Evolutionary conservation across 1,140 invertebrate genomes (phyloP), one percentile per base, ranked within the genome.

Genomic region (Procambarus clarkii): DNA sequence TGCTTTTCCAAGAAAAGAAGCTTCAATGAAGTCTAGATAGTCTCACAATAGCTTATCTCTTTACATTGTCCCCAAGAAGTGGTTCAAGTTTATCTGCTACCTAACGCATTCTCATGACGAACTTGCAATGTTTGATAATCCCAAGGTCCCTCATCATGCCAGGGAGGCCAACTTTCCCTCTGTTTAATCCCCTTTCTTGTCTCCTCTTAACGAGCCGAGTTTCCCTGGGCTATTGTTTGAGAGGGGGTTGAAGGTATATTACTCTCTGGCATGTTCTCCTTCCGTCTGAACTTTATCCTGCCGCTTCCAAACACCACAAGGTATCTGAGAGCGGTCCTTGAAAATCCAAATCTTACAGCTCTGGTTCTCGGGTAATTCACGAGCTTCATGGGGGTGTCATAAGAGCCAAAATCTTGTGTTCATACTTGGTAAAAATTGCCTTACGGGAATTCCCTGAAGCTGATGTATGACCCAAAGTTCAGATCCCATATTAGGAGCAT

Each of bases 361-460:
- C 87, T 88, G 87, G 78, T 88, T 88, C 87, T 88, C 79, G 80
- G 87, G 87, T 88, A 54, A 81, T 81, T 79, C 79, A 80, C 87
- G 44, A 88, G 87, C 79, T 82, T 88, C 87, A 88, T 50, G 60
- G 87, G 87, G 79, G 34, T 88, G 77, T 88, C 87, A 88, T 79
- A 88, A 81, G 79, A 81, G 78, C 64, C 79, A 71, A 64, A 71
- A 71, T 88, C 79, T 60, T 88, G 58, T 81, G 46, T 86, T 76
- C 74, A 86, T 86, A 58, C 85, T 78, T 24, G 54, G 74, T 77
- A 60, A 88, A 69, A 74, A 58, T 78, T 81, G 87, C 78, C 48
- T 81, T 69, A 71, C 64, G 77, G 77, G 79, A 44, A 71, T 81
- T 46, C 77, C 79, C 79, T 88, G 87, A 88, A 88, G 79, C 87